Evolutionary conservation across 2,113 vertebrate species (phyloP).

Genomic region (Epinephelus moara): DNA sequence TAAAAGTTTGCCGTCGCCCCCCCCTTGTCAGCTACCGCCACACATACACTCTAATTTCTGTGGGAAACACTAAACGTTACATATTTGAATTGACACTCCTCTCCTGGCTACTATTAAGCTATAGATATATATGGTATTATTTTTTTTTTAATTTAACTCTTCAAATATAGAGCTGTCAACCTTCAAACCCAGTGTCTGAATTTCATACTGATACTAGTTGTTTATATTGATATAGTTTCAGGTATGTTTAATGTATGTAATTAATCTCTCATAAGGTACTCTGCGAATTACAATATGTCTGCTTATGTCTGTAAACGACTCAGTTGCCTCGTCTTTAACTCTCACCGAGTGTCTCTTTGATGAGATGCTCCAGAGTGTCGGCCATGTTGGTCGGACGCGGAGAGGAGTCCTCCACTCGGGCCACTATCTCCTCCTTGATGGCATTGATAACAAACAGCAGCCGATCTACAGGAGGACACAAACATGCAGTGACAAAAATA

Average conservation of each 20-base stretch:
- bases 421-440: slow-evolving; percentile 99
- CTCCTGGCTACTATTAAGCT: background rate
- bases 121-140: background rate
- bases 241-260: background rate
- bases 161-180: background rate
- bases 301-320: background rate
- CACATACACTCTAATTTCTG: too few species aligned
- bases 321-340: background rate
- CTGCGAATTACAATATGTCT: background rate
- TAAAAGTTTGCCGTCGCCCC: too few species aligned
- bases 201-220: background rate
- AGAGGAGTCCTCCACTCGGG: slow-evolving; percentile 91
- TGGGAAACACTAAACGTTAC: background rate
- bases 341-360: slow-evolving; percentile 96
- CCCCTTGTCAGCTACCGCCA: too few species aligned
- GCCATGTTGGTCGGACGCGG: slow-evolving; percentile 91
- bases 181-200: background rate
- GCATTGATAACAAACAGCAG: slow-evolving; percentile 98
- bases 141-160: background rate
- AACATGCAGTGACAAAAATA: background rate
- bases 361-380: slow-evolving; percentile 93
- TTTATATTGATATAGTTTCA: background rate
- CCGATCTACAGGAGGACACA: slow-evolving; percentile 87
- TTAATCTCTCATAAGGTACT: background rate
- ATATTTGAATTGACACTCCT: background rate